Base-by-base conservation (phyloP, 2,888 invertebrate species). In the Ectemnius lituratus region DNA sequence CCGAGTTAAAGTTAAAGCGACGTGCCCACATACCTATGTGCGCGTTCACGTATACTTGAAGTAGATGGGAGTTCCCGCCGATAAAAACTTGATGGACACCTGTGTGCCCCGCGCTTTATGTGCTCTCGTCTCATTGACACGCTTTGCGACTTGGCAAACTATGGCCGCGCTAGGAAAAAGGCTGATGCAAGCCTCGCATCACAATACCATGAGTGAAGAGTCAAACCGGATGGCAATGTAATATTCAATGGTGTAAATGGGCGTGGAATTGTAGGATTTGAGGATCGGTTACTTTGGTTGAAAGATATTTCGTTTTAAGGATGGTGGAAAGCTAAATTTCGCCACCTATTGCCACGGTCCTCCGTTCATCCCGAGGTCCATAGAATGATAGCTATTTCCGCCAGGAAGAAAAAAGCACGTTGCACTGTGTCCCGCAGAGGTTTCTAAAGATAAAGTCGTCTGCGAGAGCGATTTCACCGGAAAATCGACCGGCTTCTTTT, bases 361-460 rank as follows among this genome's bases (percentile, higher is more conserved):
- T 76, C 75, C 75, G 80, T 78, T 80, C 78, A 82, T 83, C 82
- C 82, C 80, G 81, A 80, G 80, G 79, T 80, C 83, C 87, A 86
- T 85, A 88, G 89, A 88, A 88, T 85, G 87, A 88, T 89, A 85
- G 88, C 88, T 89, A 89, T 89, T 89, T 88, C 88, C 88, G 88
- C 88, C 87, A 78, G 81, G 78, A 82, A 77, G 76, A 81, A 78
- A 81, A 78, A 80, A 81, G 75, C 78, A 52, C 70, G 75, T 73
- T 73, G 59, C 70, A 73, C 78, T 83, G 84, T 85, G 83, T 84
- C 80, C 82, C 66, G 52, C 67, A 67, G 82, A 78, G 79, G 85
- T 72, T 86, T 85, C 88, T 88, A 88, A 88, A 88, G 88, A 88
- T 88, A 88, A 88, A 87, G 16, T 82, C 81, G 84, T 83, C 82